phyloP scores from a whole-genome alignment of 2,888 invertebrate genomes.

The Plebejus anna region DNA sequence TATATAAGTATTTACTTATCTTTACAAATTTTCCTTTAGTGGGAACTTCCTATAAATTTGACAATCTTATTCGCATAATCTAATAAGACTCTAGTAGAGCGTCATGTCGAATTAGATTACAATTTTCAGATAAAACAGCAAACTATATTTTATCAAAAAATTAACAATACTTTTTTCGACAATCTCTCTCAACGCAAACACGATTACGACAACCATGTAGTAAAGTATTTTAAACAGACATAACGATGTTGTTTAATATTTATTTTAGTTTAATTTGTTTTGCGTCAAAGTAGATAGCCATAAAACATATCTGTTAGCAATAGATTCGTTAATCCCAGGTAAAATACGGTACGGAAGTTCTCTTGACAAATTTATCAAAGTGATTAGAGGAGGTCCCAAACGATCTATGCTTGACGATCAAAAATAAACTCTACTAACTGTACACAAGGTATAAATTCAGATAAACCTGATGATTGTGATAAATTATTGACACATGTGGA shows the following conservation, averaged over 20 bases:
- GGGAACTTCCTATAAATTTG: not conserved
- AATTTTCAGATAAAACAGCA: no score
- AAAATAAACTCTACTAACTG: not conserved
- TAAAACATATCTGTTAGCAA: conserved; percentile 22
- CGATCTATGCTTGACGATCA: not conserved
- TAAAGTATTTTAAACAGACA: not conserved
- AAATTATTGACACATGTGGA: conserved; percentile 27
- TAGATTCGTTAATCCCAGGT: conserved; percentile 2
- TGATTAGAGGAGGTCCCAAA: conserved; percentile 13
- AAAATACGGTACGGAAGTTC: conserved; percentile 20
- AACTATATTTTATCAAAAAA: no score
- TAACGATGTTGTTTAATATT: not conserved
- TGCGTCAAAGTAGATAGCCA: not conserved
- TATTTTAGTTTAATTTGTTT: conserved; percentile 18
- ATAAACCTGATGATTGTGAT: not conserved
- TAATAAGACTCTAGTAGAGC: not conserved
- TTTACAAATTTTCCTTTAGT: not conserved
- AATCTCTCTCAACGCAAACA: not conserved
- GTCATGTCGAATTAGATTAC: no score
- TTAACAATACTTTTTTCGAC: no score
- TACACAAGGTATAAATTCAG: not conserved
- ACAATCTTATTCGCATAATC: not conserved
- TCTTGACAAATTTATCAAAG: conserved; percentile 26
- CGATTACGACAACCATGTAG: not conserved
- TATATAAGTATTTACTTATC: no score